Percentiles rank a stretch among this genome's conserved stretches.
phyloP scores from a whole-genome alignment of 2,797 vertebrate genomes.

The Selene dorsalis region DNA sequence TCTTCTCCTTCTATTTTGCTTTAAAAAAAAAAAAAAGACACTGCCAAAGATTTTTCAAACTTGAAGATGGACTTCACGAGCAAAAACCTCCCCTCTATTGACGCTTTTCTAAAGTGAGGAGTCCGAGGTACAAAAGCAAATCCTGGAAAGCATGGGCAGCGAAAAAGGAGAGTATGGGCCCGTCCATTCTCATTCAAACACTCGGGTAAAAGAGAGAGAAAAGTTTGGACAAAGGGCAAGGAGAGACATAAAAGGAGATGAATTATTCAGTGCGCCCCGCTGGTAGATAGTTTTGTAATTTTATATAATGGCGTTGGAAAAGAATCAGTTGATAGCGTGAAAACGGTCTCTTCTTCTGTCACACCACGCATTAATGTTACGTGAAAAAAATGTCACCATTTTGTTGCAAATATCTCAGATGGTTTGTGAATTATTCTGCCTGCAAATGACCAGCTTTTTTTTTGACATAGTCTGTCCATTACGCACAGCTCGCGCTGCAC shows the following conservation, averaged over 20 bases:
- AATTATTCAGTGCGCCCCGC: constrained; percentile 90
- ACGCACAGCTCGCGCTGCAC: constrained; percentile 34
- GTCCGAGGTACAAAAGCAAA: constrained; percentile 86
- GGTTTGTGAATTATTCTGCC: constrained; percentile 45
- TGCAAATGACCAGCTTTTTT: constrained; percentile 28
- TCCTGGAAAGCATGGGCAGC: constrained; percentile 74
- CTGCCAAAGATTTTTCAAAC: constrained; percentile 80
- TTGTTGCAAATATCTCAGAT: constrained; percentile 54
- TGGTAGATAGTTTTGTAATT: constrained; percentile 90
- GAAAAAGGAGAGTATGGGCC: constrained; percentile 68
- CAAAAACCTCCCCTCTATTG: constrained; percentile 85
- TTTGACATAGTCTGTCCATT: constrained; percentile 25
- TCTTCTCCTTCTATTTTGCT: not conserved
- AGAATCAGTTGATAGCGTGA: constrained; percentile 85
- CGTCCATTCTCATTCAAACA: constrained; percentile 88
- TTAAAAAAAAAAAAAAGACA: constrained; percentile 55
- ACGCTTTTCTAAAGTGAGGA: constrained; percentile 83
- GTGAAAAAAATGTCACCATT: constrained; percentile 62
- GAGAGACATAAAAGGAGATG: constrained; percentile 87
- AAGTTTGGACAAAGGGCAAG: constrained; percentile 87
- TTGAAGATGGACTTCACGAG: constrained; percentile 92
- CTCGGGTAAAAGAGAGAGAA: constrained; percentile 76
- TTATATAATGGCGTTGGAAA: constrained; percentile 84
- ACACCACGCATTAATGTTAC: constrained; percentile 71
- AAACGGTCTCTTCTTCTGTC: constrained; percentile 84